A percentile compares a stretch with the other conserved stretches of the same genome.
Evolutionary conservation across 2,888 invertebrate species (phyloP).

Genomic region (Onchidella celtica): DNA sequence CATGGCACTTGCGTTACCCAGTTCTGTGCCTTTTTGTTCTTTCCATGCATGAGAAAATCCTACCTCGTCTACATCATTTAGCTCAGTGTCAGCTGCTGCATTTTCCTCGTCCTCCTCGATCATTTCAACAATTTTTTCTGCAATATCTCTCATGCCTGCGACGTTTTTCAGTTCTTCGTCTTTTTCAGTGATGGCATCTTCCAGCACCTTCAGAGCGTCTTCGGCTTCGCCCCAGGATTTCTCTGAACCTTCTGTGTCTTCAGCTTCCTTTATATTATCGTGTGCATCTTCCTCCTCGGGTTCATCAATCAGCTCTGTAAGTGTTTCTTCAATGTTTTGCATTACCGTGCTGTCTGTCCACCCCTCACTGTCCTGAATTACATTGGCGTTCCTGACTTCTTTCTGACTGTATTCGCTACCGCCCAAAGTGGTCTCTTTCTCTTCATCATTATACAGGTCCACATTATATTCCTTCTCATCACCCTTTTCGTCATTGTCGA

Average conservation of each 20-base stretch:
- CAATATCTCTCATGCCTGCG: background rate
- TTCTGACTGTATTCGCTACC: background rate
- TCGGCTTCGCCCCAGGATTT: background rate
- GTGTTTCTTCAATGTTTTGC: background rate
- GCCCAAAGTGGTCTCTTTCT: background rate
- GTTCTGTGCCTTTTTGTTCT: too few species aligned
- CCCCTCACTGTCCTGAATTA: too few species aligned
- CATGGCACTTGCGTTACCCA: too few species aligned
- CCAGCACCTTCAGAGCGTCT: background rate
- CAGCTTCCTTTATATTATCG: background rate
- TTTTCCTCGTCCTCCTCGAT: background rate
- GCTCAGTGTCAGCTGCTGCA: background rate
- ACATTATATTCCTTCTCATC: background rate
- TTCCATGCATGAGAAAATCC: too few species aligned
- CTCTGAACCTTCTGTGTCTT: background rate
- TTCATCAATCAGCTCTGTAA: background rate
- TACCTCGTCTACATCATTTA: background rate
- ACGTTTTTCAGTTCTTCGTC: background rate
- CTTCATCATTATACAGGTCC: background rate
- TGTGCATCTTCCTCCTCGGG: background rate
- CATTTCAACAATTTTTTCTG: background rate
- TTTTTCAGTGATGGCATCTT: background rate
- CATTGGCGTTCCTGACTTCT: too few species aligned
- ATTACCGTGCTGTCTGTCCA: background rate
- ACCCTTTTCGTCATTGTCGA: background rate